phyloP scores from a whole-genome alignment of 2,888 invertebrate genomes.

The Dione vanillae region DNA sequence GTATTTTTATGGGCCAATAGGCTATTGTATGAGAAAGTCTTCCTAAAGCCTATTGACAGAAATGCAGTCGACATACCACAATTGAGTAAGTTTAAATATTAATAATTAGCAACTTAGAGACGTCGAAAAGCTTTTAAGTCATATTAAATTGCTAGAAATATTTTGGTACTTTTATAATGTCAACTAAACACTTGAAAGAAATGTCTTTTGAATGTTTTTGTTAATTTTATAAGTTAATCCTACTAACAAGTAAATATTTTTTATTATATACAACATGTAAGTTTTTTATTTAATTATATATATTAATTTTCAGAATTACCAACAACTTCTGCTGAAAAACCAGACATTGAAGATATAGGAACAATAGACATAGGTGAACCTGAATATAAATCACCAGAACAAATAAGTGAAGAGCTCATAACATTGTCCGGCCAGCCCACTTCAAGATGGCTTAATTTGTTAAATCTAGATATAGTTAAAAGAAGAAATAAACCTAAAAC shows the following conservation, averaged over 20 bases:
- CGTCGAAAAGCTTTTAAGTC: not conserved
- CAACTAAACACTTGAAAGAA: too few species aligned
- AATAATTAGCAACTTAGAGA: not conserved
- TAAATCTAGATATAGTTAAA: slow-evolving; percentile 93
- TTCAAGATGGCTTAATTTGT: slow-evolving; percentile 96
- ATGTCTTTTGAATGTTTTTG: too few species aligned
- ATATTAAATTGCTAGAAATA: not conserved
- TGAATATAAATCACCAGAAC: slow-evolving; percentile 89
- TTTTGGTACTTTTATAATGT: too few species aligned
- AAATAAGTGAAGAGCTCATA: slow-evolving; percentile 90
- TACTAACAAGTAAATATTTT: too few species aligned
- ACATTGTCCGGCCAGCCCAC: slow-evolving; percentile 93
- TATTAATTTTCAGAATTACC: slow-evolving; percentile 65
- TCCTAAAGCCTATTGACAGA: slow-evolving; percentile 88
- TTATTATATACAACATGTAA: too few species aligned
- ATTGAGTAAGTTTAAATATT: slow-evolving; percentile 36
- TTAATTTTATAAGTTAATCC: too few species aligned
- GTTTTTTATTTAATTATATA: too few species aligned
- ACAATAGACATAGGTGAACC: slow-evolving; percentile 73
- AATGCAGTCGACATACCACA: slow-evolving; percentile 43
- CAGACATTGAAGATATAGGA: slow-evolving; percentile 74
- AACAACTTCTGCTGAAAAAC: slow-evolving; percentile 75
- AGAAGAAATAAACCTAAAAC: slow-evolving; percentile 95
- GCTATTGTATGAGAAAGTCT: slow-evolving; percentile 91
- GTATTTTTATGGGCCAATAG: slow-evolving; percentile 97